phyloP scores from a whole-genome alignment of 2,888 invertebrate genomes.

The Lutraria lutraria region DNA sequence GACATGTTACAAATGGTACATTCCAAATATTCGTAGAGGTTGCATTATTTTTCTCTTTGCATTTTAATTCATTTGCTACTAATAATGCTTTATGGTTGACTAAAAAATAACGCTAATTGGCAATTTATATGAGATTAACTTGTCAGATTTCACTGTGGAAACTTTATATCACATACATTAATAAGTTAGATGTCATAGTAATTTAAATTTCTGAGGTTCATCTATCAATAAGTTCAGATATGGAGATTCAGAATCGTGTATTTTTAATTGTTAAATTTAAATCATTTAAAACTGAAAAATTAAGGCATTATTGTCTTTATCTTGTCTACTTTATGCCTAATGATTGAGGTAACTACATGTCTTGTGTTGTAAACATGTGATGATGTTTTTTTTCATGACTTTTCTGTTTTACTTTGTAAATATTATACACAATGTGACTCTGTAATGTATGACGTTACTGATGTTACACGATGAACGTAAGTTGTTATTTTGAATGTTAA shows the following conservation, averaged over 20 bases:
- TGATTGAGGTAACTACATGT: constrained; percentile 45
- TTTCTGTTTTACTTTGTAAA: constrained; percentile 40
- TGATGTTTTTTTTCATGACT: constrained; percentile 34
- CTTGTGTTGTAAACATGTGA: constrained; percentile 47
- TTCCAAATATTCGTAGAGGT: background rate
- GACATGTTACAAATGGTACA: background rate
- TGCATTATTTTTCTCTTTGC: background rate
- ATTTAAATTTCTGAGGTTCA: too few relatives aligned
- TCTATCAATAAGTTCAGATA: too few relatives aligned
- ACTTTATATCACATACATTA: too few relatives aligned
- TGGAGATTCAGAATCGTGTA: too few relatives aligned
- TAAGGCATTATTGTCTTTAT: background rate
- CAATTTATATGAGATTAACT: too few relatives aligned
- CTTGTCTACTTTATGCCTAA: background rate
- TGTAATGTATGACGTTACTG: constrained; percentile 41
- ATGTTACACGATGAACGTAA: constrained; percentile 40
- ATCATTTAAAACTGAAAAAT: too few relatives aligned
- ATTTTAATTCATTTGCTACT: background rate
- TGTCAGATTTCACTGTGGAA: too few relatives aligned
- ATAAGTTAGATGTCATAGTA: too few relatives aligned
- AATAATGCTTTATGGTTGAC: background rate
- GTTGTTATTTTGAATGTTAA: constrained; percentile 36
- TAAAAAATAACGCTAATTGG: background rate
- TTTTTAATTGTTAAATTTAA: too few relatives aligned
- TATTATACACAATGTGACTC: constrained; percentile 42